These are phyloP conservation scores for Phymatocera aterrima DNA, from an alignment of 2,888 invertebrate species.

Conservation along the genomic window DNA sequence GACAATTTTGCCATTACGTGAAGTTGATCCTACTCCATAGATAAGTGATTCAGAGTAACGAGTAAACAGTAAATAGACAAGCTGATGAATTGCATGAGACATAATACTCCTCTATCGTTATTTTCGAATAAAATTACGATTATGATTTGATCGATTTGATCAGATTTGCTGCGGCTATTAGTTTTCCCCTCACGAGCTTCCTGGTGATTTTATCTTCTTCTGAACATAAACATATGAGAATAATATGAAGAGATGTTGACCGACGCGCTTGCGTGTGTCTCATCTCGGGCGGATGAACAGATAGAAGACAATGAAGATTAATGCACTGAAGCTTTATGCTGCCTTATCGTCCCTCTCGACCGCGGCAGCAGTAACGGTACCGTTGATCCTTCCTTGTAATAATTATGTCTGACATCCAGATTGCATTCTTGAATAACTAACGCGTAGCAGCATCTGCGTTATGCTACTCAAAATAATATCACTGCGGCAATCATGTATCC, in stretches of 20 bases:
- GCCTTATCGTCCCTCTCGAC: conserved; percentile 37
- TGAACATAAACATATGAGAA: conserved; percentile 34
- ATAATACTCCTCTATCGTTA: neutral
- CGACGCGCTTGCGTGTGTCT: conserved; percentile 50
- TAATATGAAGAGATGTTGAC: conserved; percentile 11
- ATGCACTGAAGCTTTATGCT: conserved; percentile 56
- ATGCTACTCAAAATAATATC: no score
- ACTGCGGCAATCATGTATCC: no score
- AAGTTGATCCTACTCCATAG: neutral
- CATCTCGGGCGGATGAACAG: conserved; percentile 59
- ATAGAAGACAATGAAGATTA: conserved; percentile 70
- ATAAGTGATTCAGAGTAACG: neutral
- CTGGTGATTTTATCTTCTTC: conserved; percentile 35
- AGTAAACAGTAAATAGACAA: neutral
- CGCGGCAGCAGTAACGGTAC: neutral
- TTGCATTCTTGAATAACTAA: conserved; percentile 33
- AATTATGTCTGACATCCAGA: conserved; percentile 14
- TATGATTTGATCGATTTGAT: conserved; percentile 28
- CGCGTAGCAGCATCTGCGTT: neutral
- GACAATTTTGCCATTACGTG: no score
- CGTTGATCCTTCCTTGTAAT: conserved; percentile 35
- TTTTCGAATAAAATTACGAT: neutral
- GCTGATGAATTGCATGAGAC: neutral
- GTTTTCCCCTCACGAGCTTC: conserved; percentile 46
- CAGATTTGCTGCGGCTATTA: conserved; percentile 33